A percentile compares a stretch with the other conserved stretches of the same genome.
phyloP scores from a whole-genome alignment of 2,888 invertebrate genomes.

The Mesoligia furuncula region DNA sequence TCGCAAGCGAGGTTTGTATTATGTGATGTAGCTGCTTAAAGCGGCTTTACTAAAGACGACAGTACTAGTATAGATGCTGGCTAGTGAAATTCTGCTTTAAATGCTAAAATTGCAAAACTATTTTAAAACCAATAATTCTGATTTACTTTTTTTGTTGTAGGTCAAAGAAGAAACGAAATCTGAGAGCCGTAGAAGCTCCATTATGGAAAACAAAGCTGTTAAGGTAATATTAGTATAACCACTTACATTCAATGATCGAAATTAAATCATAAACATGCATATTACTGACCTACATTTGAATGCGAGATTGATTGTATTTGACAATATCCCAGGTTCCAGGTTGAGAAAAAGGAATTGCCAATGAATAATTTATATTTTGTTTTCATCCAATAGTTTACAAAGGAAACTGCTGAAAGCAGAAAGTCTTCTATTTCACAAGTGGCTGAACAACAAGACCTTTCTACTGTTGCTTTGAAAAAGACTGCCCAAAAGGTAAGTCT shows the following conservation, averaged over 20 bases:
- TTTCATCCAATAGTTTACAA: conserved; percentile 78
- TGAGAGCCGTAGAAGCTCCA: conserved; percentile 85
- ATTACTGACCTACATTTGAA: not conserved
- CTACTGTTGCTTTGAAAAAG: conserved; percentile 79
- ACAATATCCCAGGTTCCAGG: not conserved
- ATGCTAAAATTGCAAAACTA: not conserved
- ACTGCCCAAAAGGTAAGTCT: conserved; percentile 81
- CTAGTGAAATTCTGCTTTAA: not conserved
- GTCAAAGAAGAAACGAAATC: conserved; percentile 79
- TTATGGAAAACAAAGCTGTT: conserved; percentile 83
- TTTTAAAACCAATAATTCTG: not conserved
- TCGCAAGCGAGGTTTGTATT: conserved; percentile 82
- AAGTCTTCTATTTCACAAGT: conserved; percentile 85
- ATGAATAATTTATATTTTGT: not conserved
- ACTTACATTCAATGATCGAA: not conserved
- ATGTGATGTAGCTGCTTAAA: not conserved
- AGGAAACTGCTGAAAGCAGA: conserved; percentile 87
- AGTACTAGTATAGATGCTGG: too few species aligned
- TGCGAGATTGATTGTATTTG: not conserved
- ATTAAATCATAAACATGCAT: not conserved
- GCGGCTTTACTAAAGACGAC: not conserved
- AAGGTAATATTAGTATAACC: conserved; percentile 75
- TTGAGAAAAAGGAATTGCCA: not conserved
- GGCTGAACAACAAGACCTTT: conserved; percentile 83
- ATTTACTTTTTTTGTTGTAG: conserved; percentile 63